Evolutionary conservation across 2,888 invertebrate species (phyloP).

Genomic region (Anarsia innoxiella): DNA sequence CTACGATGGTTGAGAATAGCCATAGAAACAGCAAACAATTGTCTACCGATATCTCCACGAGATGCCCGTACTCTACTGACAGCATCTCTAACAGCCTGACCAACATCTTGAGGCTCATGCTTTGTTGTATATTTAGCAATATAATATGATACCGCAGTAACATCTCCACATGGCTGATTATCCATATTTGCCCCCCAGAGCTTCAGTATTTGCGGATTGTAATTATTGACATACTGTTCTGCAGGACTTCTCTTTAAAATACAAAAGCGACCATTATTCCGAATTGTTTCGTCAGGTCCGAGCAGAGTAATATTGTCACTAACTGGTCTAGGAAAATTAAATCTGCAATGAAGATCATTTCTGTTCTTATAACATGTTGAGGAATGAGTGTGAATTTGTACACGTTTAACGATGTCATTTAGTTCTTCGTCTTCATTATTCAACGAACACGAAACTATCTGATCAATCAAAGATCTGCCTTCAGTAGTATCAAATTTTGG

Average conservation of each 20-base stretch:
- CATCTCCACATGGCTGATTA: conserved; percentile 21
- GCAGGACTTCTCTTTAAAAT: conserved; percentile 4
- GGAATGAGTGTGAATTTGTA: neutral
- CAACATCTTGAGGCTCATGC: neutral
- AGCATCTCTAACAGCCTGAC: neutral
- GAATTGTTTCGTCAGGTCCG: neutral
- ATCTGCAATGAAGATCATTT: neutral
- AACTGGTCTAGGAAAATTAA: neutral
- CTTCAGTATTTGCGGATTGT: conserved; percentile 15
- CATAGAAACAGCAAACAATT: conserved; percentile 8
- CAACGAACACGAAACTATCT: neutral
- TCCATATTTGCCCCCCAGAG: conserved; percentile 24
- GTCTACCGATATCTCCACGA: conserved; percentile 5
- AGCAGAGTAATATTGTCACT: neutral
- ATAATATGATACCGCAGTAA: conserved; percentile 17
- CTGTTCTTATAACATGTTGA: neutral
- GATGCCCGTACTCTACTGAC: neutral
- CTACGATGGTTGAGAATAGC: conserved; percentile 12
- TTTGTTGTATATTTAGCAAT: conserved; percentile 4
- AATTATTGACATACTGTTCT: conserved; percentile 6
- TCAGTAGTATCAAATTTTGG: neutral
- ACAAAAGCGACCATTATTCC: conserved; percentile 8
- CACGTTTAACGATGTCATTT: neutral
- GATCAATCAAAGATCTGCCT: neutral
- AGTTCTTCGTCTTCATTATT: neutral